Conservation (phyloP, 2,113 vertebrate species). For the Scophthalmus maximus region DNA sequence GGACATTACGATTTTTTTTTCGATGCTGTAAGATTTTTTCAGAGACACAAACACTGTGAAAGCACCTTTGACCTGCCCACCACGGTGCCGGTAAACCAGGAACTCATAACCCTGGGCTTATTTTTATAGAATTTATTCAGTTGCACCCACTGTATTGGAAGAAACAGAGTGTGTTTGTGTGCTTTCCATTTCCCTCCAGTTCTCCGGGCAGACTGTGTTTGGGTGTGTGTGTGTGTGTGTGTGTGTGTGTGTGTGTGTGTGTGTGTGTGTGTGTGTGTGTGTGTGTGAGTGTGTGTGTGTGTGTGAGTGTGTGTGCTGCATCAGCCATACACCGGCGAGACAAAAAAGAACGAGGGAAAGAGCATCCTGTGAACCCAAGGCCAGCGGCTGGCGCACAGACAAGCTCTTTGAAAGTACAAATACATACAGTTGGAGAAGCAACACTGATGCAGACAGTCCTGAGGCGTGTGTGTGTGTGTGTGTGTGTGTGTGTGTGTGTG, state of each 20-base stretch:
- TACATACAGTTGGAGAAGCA: conserved; percentile 33
- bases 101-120: too few species aligned
- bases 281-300: conserved; percentile 8
- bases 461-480: conserved; percentile 20
- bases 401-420: conserved; percentile 47
- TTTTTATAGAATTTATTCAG: too few species aligned
- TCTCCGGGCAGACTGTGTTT: conserved; percentile 29
- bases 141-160: background rate
- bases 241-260: too few species aligned
- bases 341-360: conserved; percentile 20
- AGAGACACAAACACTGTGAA: too few species aligned
- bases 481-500: conserved; percentile 7
- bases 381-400: conserved; percentile 52
- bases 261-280: too few species aligned
- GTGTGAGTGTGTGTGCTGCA: conserved; percentile 4
- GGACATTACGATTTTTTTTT: too few species aligned
- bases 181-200: background rate
- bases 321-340: conserved; percentile 6
- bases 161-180: too few species aligned
- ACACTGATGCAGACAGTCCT: conserved; percentile 52
- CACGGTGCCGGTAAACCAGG: too few species aligned
- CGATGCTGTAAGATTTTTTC: too few species aligned
- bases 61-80: too few species aligned
- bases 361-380: conserved; percentile 52
- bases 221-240: too few species aligned